Conservation (phyloP, 2,888 invertebrate genomes). For the Chelonus formosanus region DNA sequence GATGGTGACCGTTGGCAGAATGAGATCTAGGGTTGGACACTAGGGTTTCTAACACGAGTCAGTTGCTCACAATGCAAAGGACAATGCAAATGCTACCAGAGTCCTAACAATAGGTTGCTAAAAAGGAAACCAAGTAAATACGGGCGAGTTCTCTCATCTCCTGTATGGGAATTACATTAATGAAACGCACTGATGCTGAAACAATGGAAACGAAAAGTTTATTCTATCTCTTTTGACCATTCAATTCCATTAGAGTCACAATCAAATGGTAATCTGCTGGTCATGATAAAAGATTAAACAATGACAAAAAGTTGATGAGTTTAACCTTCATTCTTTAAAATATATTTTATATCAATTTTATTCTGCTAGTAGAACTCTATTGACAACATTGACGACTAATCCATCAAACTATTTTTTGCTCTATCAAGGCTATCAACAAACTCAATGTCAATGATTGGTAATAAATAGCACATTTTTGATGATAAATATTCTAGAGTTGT, state of each 20-base stretch:
- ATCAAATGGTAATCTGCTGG: constrained; percentile 9
- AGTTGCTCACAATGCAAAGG: constrained; percentile 9
- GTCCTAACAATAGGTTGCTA: constrained; percentile 10
- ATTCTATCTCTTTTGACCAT: constrained; percentile 22
- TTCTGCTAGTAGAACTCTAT: too few species aligned
- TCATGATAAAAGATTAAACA: too few species aligned
- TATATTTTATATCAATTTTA: too few species aligned
- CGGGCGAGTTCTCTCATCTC: not conserved
- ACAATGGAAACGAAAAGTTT: constrained; percentile 45
- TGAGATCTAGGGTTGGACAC: not conserved
- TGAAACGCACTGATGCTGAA: constrained; percentile 54
- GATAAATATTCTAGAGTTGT: too few species aligned
- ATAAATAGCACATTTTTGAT: too few species aligned
- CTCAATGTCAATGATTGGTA: too few species aligned
- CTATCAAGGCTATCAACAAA: too few species aligned
- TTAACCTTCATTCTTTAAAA: too few species aligned
- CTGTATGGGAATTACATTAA: constrained; percentile 54
- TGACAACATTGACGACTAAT: too few species aligned
- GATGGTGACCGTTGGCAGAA: not conserved
- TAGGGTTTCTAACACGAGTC: constrained; percentile 6
- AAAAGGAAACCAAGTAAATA: constrained; percentile 18
- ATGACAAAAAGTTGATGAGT: too few species aligned
- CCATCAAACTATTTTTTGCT: too few species aligned
- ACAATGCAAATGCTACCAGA: constrained; percentile 9
- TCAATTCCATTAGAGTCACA: not conserved